phyloP scores from a whole-genome alignment of 2,888 invertebrate species.

The Phorcus lineatus region DNA sequence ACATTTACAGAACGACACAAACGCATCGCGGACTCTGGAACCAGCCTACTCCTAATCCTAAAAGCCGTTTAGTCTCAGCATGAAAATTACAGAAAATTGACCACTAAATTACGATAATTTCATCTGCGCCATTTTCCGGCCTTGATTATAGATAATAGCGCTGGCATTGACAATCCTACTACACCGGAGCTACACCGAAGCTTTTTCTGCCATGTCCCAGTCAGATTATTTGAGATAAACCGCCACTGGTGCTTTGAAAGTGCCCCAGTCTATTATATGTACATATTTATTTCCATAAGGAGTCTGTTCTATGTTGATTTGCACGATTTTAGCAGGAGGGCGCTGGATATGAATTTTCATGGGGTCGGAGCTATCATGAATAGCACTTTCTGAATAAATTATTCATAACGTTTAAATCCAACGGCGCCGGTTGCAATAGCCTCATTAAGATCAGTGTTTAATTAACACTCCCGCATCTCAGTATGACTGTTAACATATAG shows the following conservation, averaged over 20 bases:
- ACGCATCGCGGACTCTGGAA: neutral
- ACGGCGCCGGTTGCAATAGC: neutral
- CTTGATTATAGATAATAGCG: conserved; percentile 19
- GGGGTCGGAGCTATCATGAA: neutral
- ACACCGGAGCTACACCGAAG: neutral
- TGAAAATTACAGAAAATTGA: conserved; percentile 22
- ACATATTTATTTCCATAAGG: conserved; percentile 20
- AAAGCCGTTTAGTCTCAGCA: conserved; percentile 25
- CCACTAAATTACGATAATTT: conserved; percentile 23
- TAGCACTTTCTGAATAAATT: too few relatives aligned
- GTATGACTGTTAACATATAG: conserved; percentile 27
- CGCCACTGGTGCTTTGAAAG: neutral
- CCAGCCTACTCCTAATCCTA: neutral
- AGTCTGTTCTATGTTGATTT: neutral
- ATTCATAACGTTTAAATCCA: too few relatives aligned
- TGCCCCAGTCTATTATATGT: conserved; percentile 2
- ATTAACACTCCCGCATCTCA: conserved; percentile 29
- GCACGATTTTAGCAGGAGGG: neutral
- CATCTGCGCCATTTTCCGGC: conserved; percentile 21
- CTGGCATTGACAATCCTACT: conserved; percentile 18
- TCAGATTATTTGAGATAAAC: conserved; percentile 14
- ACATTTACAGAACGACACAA: conserved; percentile 9
- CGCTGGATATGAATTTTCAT: conserved; percentile 8
- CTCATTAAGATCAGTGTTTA: conserved; percentile 9
- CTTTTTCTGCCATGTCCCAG: neutral